Evolutionary conservation across 2,888 invertebrate genomes (phyloP).

Genomic region (Phania funesta): DNA sequence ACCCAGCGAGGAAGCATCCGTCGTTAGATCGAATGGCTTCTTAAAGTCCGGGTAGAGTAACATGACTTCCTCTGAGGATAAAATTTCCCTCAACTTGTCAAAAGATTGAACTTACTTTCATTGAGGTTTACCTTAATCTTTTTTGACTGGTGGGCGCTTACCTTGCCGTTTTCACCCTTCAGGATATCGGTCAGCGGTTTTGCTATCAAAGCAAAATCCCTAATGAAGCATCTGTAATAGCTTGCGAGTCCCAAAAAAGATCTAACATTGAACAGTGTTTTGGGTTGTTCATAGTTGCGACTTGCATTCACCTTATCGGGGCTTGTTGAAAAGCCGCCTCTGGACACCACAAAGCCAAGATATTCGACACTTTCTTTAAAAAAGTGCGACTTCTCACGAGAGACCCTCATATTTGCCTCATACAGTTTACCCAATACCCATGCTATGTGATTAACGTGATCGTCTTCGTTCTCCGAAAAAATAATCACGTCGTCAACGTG

Average conservation of each 20-base stretch:
- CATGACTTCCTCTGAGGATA: slow-evolving; percentile 49
- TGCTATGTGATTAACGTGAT: not conserved
- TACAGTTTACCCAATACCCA: not conserved
- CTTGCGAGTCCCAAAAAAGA: not conserved
- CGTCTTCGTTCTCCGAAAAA: slow-evolving; percentile 14
- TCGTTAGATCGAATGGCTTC: slow-evolving; percentile 58
- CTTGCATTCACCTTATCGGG: not conserved
- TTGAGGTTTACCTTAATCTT: slow-evolving; percentile 39
- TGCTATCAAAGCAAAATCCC: not conserved
- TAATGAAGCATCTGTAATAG: slow-evolving; percentile 1
- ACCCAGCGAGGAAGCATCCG: slow-evolving; percentile 31
- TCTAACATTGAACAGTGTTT: not conserved
- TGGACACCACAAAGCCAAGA: slow-evolving; percentile 5
- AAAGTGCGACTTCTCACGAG: slow-evolving; percentile 51
- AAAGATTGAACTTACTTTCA: slow-evolving; percentile 52
- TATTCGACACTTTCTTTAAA: slow-evolving; percentile 43
- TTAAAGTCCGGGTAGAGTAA: slow-evolving; percentile 55
- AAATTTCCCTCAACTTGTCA: slow-evolving; percentile 47
- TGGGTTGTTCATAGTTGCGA: not conserved
- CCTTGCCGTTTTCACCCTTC: slow-evolving; percentile 66
- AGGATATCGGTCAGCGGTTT: slow-evolving; percentile 65
- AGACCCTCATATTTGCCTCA: slow-evolving; percentile 26
- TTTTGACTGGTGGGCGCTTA: slow-evolving; percentile 60
- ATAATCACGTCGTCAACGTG: not conserved
- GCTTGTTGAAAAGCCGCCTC: not conserved